Evolutionary conservation across 1,140 invertebrate genomes (phyloP), one percentile per base, ranked within the genome.

Genomic region (Drosophila bipectinata): DNA sequence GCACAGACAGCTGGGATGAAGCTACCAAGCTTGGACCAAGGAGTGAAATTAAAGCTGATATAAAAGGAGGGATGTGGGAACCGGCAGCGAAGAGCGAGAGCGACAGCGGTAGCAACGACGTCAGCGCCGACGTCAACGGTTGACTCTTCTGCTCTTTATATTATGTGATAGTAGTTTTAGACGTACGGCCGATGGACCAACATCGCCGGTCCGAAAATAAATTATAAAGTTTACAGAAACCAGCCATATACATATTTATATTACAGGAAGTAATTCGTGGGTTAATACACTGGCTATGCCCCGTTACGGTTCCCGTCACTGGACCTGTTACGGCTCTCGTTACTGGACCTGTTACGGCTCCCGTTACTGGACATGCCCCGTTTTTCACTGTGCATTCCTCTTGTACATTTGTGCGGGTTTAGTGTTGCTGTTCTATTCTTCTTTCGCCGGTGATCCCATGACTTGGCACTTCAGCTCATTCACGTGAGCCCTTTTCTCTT

Each of bases 51-150:
- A 48, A 48, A 26, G 47, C 47, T 48, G 24, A 18, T 48, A 18
- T n/a, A 48, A 48, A 51, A 49, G 44, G 15, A 47, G 18, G 44
- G 44, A 47, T 47, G 44, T 47, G 44, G 44, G 44, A 47, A 47
- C 44, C 44, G 5, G 44, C 44, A 2, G 14, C 44, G 18, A 47
- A 47, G 18, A 47, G 44, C 18, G 44, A 47, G 14, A 1, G 44
- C 44, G 44, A 47, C 6, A 15, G 15, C 14, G 44, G 47, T 37
- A 37, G 34, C n/a, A 49, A 21, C 47, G 6, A 5, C 21, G 12
- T 21, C 21, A 21, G 21, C 21, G 21, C 2, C 21, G 2, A 21
- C 21, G 10, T 49, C 47, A 49, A 24, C 47, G 47, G 26, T 49
- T 49, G 47, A 49, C 21, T 21, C n/a, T 2, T 30, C 8, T 24